Evolutionary conservation across 2,113 vertebrate genomes (phyloP).

Genomic region (Neogale vison): DNA sequence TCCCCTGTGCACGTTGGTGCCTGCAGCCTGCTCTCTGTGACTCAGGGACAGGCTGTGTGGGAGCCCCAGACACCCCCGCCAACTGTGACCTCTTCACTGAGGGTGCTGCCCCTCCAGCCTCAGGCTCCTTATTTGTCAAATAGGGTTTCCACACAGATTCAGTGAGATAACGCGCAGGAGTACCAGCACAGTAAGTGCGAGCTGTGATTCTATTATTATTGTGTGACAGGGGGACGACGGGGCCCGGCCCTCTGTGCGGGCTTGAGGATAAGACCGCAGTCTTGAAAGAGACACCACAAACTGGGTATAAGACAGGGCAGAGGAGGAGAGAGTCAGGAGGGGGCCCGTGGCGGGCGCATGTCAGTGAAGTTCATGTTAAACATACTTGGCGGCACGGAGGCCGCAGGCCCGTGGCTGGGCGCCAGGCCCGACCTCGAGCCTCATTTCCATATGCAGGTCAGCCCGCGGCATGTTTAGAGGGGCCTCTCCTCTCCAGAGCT

Average conservation of each 20-base stretch:
- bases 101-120: not conserved
- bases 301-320: not conserved
- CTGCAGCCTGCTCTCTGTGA: accelerated
- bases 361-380: conserved; percentile 67
- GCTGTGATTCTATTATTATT: not conserved
- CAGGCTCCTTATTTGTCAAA: not conserved
- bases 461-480: conserved; percentile 69
- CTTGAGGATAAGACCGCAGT: not conserved
- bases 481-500: conserved; percentile 47
- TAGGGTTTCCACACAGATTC: not conserved
- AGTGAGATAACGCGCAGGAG: not conserved
- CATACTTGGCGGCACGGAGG: conserved; percentile 65
- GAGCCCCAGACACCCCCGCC: not conserved
- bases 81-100: not conserved
- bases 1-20: accelerated
- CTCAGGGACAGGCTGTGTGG: not conserved
- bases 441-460: conserved; percentile 75
- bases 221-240: not conserved
- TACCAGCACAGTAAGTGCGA: not conserved
- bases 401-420: conserved; percentile 70
- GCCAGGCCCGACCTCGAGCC: conserved; percentile 65
- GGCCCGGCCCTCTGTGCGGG: not conserved
- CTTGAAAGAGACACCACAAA: not conserved
- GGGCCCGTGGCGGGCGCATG: not conserved
- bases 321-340: not conserved